Percentiles rank a stretch among this genome's conserved stretches.
These are phyloP conservation scores for Cerceris rybyensis DNA, from an alignment of 2,888 invertebrate genomes.

Conservation along the genomic window DNA sequence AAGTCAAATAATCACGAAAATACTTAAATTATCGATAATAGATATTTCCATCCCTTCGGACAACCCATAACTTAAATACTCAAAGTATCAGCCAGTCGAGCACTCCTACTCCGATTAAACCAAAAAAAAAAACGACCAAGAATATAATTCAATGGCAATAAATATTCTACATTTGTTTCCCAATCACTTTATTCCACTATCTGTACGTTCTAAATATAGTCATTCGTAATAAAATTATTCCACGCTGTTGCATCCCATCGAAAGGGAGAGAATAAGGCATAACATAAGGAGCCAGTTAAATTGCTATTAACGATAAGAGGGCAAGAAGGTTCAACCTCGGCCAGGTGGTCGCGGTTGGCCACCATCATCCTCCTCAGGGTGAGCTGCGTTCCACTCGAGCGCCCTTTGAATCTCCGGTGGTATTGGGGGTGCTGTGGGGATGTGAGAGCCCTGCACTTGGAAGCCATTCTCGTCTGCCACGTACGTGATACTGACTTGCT, in stretches of 20 bases:
- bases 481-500: conserved; percentile 80
- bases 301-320: background rate
- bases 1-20: too few species aligned
- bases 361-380: conserved; percentile 80
- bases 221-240: background rate
- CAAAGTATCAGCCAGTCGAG: too few species aligned
- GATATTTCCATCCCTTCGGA: too few species aligned
- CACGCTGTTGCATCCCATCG: too few species aligned
- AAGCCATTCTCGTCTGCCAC: conserved; percentile 80
- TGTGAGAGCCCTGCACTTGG: conserved; percentile 81
- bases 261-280: too few species aligned
- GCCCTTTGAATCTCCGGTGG: conserved; percentile 81
- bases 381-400: conserved; percentile 81
- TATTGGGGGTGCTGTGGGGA: conserved; percentile 81
- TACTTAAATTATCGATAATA: too few species aligned
- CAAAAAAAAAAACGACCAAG: too few species aligned
- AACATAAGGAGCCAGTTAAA: conserved; percentile 9
- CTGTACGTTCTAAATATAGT: background rate
- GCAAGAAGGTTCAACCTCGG: conserved; percentile 66
- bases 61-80: too few species aligned
- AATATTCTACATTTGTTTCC: too few species aligned
- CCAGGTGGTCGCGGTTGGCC: conserved; percentile 70
- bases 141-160: too few species aligned
- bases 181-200: too few species aligned
- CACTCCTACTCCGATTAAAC: too few species aligned